Evolutionary conservation across 2,113 vertebrate genomes (phyloP), one percentile per base, ranked within the genome.

Genomic region (Gobius niger): DNA sequence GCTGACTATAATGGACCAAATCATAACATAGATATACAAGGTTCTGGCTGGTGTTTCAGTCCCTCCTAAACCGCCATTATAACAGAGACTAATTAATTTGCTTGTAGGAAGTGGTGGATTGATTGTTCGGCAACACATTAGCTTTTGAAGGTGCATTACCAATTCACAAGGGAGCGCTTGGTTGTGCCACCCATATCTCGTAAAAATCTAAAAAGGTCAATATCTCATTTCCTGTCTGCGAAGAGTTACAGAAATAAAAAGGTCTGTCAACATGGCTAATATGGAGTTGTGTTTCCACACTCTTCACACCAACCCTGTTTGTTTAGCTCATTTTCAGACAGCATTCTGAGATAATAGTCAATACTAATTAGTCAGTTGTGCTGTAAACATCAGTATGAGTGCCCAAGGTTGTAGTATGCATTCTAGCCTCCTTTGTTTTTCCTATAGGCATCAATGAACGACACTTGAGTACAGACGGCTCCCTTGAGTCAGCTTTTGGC

Each of bases 401-500:
- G 12, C 10, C 11, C 50, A 4, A 64, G 24, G 24, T 34, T 4
- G 24, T 34, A 34, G 24, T 34, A 34, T 34, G 5, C 24, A 34
- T 34, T 34, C 24, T 16, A 2, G 40, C 11, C 14, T 51, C 63
- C 41, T 61, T 67, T 72, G 68, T 72, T 65, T 70, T 56, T 53
- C 54, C 67, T 46, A 40, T 16, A 19, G 15, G 49, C 64, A 64
- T 80, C 78, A 85, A 85, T 79, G 79, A 76, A 47, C 13, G 49
- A 51, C 44, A 14, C 70, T 53, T 10, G 0, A 61, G 64, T 14
- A 62, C 60, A 72, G 70, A 67, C 73, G 10, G 74, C 63, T 68
- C 51, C 52, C 70, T 83, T 65, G 78, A 79, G 71, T 86, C 75
- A 76, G 76, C 81, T 83, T 70, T 47, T 67, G 83, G 87, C 64